These are phyloP conservation scores for Anser cygnoides DNA, from an alignment of 2,113 vertebrate species.

Conservation along the genomic window DNA sequence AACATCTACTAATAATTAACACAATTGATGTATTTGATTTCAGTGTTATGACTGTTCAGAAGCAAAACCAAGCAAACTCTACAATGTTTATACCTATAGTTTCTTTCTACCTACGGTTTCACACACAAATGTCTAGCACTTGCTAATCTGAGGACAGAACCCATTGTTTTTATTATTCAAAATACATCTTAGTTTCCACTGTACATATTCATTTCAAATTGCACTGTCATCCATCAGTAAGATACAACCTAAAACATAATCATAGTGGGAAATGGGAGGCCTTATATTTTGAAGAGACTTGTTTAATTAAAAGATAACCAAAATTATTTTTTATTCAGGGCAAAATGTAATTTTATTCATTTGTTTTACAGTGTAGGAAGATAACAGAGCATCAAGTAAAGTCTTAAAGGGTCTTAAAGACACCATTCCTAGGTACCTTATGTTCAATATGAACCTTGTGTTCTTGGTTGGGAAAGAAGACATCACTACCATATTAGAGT, in stretches of 20 bases:
- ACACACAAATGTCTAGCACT: neutral
- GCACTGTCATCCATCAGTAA: neutral
- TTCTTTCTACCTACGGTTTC: neutral
- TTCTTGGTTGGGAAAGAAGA: neutral
- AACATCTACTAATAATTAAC: neutral
- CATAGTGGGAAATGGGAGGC: fast-evolving
- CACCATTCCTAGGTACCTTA: neutral
- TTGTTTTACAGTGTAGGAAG: neutral
- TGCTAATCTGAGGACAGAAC: neutral
- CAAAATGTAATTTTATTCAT: neutral
- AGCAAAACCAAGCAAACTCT: neutral
- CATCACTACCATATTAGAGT: neutral
- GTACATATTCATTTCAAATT: neutral
- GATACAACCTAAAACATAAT: neutral
- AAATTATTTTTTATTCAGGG: neutral
- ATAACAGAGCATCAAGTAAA: neutral
- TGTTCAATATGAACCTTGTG: neutral
- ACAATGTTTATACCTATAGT: neutral
- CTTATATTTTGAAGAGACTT: neutral
- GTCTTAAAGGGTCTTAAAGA: neutral
- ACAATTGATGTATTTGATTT: neutral
- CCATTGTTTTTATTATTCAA: neutral
- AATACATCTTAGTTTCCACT: neutral
- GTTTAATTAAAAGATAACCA: neutral
- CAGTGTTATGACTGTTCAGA: neutral